Conservation (phyloP, 2,113 vertebrate species). For the Orcinus orca region DNA sequence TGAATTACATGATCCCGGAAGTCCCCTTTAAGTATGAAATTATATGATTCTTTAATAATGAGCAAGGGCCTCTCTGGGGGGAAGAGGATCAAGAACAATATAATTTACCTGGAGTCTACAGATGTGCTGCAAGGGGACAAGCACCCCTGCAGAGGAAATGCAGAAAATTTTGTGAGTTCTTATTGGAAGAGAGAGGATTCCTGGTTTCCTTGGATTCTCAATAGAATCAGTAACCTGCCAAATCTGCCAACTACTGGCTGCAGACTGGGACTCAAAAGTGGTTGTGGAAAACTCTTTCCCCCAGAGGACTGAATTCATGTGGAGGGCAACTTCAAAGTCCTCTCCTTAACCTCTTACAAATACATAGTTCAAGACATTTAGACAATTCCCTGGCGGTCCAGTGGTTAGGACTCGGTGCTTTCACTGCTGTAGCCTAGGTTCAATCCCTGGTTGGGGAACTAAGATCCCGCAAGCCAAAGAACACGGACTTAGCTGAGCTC, state of each 20-base stretch:
- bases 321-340: background rate
- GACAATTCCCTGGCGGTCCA: background rate
- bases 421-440: background rate
- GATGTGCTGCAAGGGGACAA: background rate
- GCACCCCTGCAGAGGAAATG: background rate
- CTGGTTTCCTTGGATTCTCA: background rate
- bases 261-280: background rate
- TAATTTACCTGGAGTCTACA: background rate
- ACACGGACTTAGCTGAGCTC: background rate
- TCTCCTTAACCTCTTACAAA: background rate
- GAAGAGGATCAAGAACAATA: background rate
- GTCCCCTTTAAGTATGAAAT: slow-evolving; percentile 8
- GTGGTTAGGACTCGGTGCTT: background rate
- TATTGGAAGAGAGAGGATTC: background rate
- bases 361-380: background rate
- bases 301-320: background rate
- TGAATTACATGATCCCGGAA: background rate
- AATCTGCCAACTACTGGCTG: background rate
- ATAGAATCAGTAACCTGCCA: background rate
- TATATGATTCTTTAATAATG: background rate
- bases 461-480: background rate
- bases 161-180: background rate
- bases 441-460: background rate
- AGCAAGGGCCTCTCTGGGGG: background rate
- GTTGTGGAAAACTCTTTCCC: background rate